Evolutionary conservation across 2,888 invertebrate genomes (phyloP).

Genomic region (Ditylenchus weischeri): DNA sequence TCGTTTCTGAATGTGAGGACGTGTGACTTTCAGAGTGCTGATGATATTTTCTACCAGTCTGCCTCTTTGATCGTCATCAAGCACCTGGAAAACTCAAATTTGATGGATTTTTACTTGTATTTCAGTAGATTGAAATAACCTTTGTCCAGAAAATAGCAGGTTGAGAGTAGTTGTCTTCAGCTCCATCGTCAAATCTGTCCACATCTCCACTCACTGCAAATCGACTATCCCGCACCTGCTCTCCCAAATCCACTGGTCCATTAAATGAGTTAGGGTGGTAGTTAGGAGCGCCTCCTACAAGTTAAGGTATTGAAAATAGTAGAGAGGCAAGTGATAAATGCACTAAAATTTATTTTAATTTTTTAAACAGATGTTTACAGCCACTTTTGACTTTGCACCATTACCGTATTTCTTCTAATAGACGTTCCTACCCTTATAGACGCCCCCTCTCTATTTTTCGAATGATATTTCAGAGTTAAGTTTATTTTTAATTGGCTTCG

Average conservation of each 20-base stretch:
- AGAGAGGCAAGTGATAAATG: no score
- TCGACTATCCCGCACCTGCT: conserved; percentile 24
- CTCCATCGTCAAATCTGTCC: conserved; percentile 74
- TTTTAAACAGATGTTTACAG: background rate
- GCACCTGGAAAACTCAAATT: conserved; percentile 59
- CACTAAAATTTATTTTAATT: no score
- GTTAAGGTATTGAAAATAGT: conserved; percentile 3
- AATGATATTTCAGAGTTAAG: no score
- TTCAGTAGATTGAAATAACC: no score
- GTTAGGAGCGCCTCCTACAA: conserved; percentile 73
- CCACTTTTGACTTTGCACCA: no score
- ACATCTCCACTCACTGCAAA: conserved; percentile 72
- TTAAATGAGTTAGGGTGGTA: conserved; percentile 94
- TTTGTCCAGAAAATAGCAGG: conserved; percentile 76
- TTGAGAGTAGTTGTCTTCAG: conserved; percentile 87
- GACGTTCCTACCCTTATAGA: no score
- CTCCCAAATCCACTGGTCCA: conserved; percentile 69
- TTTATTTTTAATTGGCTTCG: no score
- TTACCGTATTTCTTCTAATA: no score
- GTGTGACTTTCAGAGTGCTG: conserved; percentile 73
- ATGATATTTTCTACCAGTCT: conserved; percentile 78
- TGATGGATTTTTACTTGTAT: no score
- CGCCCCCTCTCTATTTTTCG: no score
- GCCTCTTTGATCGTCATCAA: conserved; percentile 72
- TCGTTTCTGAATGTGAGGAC: conserved; percentile 79